Base-by-base conservation (phyloP, 2,113 vertebrate species). In the Athene cunicularia region DNA sequence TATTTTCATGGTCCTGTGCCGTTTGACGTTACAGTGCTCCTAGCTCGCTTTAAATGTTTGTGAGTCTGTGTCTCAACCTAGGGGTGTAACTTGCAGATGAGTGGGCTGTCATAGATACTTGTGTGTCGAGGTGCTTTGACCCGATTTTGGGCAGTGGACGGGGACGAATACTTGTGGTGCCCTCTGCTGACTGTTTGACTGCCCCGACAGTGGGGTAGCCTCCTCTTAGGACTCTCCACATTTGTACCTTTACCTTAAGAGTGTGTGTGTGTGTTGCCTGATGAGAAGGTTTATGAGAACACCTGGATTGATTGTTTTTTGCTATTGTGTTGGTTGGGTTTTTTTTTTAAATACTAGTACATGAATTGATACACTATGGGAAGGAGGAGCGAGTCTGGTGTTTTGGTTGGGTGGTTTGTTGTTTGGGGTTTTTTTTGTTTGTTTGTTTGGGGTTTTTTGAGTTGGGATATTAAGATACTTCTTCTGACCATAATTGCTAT, bases 121-220 rank as follows among this genome's bases (percentile, higher is more conserved):
- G 11, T 64, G 6, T 35, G 15, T 52, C 0, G 6, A 50, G 19
- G 37, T 45, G 27, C 24, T 53, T 55, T 27, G 12, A 27, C 53
- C 21, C 16, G 3, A 23, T 33, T 27, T 32, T 74, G 26, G 32
- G 43, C 66, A 27, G 20, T 16, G 66, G 22, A 4, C 5, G 8
- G 24, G 23, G 4, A 18, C 18, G n/a, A 70, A 7, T 23, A 73
- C 13, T 23, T 63, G 53, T 47, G 37, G 64, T 62, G 82, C 60
- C 66, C 64, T 27, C 66, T 86, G 56, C 74, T 63, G 88, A 30
- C 32, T 33, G 3, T 11, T 28, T 16, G 47, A 8, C 59, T 3
- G 2, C 19, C 37, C 20, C 26, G 2, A 7, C 24, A 4, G 0
- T 12, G 26, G 19, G 4, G 12, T 59, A 6, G 32, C 32, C 33